phyloP scores from a whole-genome alignment of 92 coral and sea anemone species.

The Galaxea fascicularis region DNA sequence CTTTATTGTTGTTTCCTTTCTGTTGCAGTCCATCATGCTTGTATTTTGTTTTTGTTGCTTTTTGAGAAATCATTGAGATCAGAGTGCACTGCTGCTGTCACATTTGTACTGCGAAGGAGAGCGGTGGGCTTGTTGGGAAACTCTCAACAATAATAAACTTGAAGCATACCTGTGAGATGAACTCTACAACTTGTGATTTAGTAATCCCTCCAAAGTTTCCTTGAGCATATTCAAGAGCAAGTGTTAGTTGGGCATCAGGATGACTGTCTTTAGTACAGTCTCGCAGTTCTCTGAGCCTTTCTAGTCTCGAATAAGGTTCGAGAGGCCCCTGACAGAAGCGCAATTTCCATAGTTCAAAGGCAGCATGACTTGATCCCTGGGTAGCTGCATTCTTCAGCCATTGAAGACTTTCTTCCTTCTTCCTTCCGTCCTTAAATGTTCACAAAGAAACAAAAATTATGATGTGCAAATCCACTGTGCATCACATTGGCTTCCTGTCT shows the following conservation, averaged over 20 bases:
- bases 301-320: slow-evolving; percentile 82
- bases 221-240: slow-evolving; percentile 89
- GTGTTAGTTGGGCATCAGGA: slow-evolving; percentile 86
- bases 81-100: too few relatives aligned
- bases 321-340: slow-evolving; percentile 51
- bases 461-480: too few relatives aligned
- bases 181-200: slow-evolving; percentile 77
- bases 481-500: too few relatives aligned
- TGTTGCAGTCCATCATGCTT: too few relatives aligned
- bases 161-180: slow-evolving; percentile 73
- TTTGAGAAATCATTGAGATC: too few relatives aligned
- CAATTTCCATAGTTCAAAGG: slow-evolving; percentile 95
- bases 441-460: background rate
- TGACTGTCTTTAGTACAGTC: slow-evolving; percentile 84
- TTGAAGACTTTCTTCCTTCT: slow-evolving; percentile 68
- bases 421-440: slow-evolving; percentile 62
- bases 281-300: slow-evolving; percentile 87
- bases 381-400: slow-evolving; percentile 90
- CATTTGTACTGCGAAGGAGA: too few relatives aligned
- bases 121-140: too few relatives aligned
- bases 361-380: slow-evolving; percentile 85
- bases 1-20: too few relatives aligned
- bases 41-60: too few relatives aligned
- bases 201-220: slow-evolving; percentile 91
- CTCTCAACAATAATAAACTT: background rate